phyloP scores from a whole-genome alignment of 2,797 vertebrate genomes.

The Crypturellus tataupa region DNA sequence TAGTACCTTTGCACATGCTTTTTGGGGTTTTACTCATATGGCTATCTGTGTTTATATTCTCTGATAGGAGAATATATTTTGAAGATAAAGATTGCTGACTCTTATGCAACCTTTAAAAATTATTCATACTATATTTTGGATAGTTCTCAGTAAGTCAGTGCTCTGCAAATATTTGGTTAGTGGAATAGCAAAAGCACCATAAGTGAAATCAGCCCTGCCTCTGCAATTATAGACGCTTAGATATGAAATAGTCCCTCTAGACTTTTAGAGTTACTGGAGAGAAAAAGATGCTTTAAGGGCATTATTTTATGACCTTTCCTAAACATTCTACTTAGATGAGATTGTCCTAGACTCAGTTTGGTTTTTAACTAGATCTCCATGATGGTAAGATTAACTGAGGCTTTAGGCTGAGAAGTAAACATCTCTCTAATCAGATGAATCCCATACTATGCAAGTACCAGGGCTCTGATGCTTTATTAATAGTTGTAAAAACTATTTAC shows the following conservation, averaged over 20 bases:
- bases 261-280: neutral
- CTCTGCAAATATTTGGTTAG: slow-evolving; percentile 35
- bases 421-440: neutral
- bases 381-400: neutral
- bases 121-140: neutral
- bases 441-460: neutral
- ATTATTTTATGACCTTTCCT: neutral
- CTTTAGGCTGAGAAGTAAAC: neutral
- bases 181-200: neutral
- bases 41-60: neutral
- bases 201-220: neutral
- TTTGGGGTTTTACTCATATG: neutral
- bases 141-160: neutral
- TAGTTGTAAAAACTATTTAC: neutral
- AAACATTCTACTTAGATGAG: neutral
- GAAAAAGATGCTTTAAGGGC: neutral
- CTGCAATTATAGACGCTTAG: neutral
- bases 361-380: neutral
- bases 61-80: neutral
- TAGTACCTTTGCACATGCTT: neutral
- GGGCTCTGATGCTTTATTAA: neutral
- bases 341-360: neutral
- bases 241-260: neutral
- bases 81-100: neutral
- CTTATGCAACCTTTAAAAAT: neutral